Conservation (phyloP, 2,113 vertebrate genomes). For the Chrysochloris asiatica region DNA sequence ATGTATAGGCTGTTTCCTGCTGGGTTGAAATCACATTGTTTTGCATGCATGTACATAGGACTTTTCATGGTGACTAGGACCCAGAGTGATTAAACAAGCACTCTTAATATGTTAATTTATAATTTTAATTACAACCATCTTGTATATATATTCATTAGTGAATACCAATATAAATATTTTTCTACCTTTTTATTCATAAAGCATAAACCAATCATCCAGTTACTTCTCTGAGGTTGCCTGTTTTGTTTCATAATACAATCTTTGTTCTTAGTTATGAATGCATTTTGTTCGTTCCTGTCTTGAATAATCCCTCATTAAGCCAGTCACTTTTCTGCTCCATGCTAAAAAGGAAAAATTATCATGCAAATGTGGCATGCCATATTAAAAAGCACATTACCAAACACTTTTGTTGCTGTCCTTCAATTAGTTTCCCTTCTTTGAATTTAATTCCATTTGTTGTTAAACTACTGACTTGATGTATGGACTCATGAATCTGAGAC, state of each 20-base stretch:
- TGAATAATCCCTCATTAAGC: conserved; percentile 90
- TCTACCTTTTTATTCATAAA: conserved; percentile 89
- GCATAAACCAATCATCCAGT: conserved; percentile 88
- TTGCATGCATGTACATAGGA: conserved; percentile 85
- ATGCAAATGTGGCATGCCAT: conserved; percentile 87
- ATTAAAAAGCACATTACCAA: conserved; percentile 88
- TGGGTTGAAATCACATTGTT: conserved; percentile 81
- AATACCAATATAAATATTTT: conserved; percentile 91
- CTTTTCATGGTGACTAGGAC: conserved; percentile 83
- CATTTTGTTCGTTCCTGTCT: conserved; percentile 87
- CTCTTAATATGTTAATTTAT: conserved; percentile 90
- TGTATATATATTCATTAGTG: conserved; percentile 89
- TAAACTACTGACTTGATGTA: conserved; percentile 88
- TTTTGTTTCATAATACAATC: conserved; percentile 87
- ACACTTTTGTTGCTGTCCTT: conserved; percentile 88
- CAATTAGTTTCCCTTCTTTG: conserved; percentile 90
- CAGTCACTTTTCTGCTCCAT: conserved; percentile 87
- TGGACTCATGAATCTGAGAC: conserved; percentile 85
- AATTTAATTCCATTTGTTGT: conserved; percentile 90
- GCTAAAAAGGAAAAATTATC: conserved; percentile 89
- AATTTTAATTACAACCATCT: conserved; percentile 90
- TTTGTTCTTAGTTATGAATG: conserved; percentile 90
- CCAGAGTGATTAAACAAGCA: conserved; percentile 89
- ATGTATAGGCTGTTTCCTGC: conserved; percentile 67
- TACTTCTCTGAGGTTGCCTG: conserved; percentile 85